Percentiles rank a stretch among this genome's conserved stretches.
Conservation (phyloP, 1,140 invertebrate genomes). For the Leptopilina boulardi region DNA sequence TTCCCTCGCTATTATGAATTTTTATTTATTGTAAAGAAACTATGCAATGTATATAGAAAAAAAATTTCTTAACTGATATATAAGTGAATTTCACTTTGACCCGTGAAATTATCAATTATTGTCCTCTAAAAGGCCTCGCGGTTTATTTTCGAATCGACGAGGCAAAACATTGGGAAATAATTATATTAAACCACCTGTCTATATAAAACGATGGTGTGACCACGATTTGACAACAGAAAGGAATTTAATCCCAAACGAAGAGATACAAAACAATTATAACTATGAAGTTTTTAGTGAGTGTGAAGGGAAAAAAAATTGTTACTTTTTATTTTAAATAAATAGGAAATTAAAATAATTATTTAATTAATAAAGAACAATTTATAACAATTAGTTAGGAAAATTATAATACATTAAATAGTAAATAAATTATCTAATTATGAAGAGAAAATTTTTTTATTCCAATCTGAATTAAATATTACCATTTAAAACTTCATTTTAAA, state of each 20-base stretch:
- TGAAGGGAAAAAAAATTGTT: too few relatives aligned
- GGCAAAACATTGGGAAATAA: constrained; percentile 31
- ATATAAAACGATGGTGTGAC: constrained; percentile 35
- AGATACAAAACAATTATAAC: neutral
- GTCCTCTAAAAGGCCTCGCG: neutral
- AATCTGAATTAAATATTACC: too few relatives aligned
- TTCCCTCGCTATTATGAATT: neutral
- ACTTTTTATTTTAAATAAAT: too few relatives aligned
- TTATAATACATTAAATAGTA: too few relatives aligned
- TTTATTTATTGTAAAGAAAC: too few relatives aligned
- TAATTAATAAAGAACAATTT: too few relatives aligned
- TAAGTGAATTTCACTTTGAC: neutral
- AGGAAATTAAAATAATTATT: too few relatives aligned
- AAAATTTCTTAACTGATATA: neutral
- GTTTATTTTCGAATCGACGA: constrained; percentile 16
- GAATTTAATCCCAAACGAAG: neutral
- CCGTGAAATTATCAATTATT: neutral
- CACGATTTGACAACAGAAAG: constrained; percentile 1
- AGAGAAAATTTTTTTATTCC: too few relatives aligned
- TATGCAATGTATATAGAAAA: neutral
- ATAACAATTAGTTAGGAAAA: too few relatives aligned
- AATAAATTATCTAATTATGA: too few relatives aligned
- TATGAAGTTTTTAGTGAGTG: constrained; percentile 48
- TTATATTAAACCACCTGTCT: constrained; percentile 8
- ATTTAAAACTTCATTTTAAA: too few relatives aligned